Percentiles rank a stretch among this genome's conserved stretches.
phyloP scores from a whole-genome alignment of 1,140 invertebrate genomes.

The Ips nitidus region DNA sequence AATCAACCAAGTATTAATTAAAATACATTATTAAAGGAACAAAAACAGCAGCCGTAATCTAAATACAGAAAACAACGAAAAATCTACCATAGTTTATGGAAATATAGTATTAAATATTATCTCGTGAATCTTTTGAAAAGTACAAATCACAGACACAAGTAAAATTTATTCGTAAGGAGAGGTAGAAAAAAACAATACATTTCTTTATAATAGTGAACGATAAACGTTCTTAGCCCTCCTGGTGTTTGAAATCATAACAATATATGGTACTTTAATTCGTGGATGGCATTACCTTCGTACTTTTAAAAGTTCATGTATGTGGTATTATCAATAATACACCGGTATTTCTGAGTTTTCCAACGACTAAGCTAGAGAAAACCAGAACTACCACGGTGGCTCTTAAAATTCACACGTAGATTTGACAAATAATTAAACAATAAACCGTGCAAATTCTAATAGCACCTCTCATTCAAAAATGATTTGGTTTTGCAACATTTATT shows the following conservation, averaged over 20 bases:
- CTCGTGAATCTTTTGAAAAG: slow-evolving; percentile 42
- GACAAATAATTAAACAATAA: background rate
- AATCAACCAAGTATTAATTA: slow-evolving; percentile 9
- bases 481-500: slow-evolving; percentile 42
- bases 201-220: background rate
- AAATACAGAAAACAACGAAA: slow-evolving; percentile 14
- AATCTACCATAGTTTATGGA: slow-evolving; percentile 40
- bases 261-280: slow-evolving; percentile 15
- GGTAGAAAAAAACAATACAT: slow-evolving; percentile 7
- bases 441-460: background rate
- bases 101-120: slow-evolving; percentile 36
- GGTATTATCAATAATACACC: slow-evolving; percentile 19
- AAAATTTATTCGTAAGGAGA: slow-evolving; percentile 11
- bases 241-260: too few relatives aligned
- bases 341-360: slow-evolving; percentile 21
- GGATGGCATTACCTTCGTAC: slow-evolving; percentile 46
- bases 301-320: slow-evolving; percentile 42
- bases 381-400: background rate
- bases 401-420: background rate
- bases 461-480: slow-evolving; percentile 27
- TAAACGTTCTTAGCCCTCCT: too few relatives aligned
- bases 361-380: background rate
- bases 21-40: background rate
- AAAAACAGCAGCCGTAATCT: background rate
- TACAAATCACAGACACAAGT: slow-evolving; percentile 40